These are phyloP conservation scores for Lophura nycthemera DNA, from an alignment of 2,113 vertebrate species.

Conservation along the genomic window DNA sequence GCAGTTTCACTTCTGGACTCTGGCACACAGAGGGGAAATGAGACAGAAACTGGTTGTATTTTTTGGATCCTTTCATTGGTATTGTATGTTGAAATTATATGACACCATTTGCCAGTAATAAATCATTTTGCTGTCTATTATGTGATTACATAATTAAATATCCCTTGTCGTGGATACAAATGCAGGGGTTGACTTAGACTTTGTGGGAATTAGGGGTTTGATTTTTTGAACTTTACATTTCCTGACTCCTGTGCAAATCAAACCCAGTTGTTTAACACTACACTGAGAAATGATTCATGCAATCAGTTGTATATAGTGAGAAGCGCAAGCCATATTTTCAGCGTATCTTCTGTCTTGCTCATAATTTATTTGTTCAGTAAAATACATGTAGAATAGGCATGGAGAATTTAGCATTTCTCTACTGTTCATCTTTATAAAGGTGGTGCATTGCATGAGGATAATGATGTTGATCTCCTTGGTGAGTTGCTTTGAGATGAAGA, in stretches of 20 bases:
- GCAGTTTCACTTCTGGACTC: conserved; percentile 32
- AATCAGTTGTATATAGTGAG: conserved; percentile 27
- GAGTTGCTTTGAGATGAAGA: neutral
- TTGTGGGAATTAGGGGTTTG: conserved; percentile 55
- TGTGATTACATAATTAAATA: conserved; percentile 63
- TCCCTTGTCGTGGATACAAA: conserved; percentile 22
- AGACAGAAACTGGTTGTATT: conserved; percentile 48
- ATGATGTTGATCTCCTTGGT: neutral
- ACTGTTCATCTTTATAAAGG: conserved; percentile 16
- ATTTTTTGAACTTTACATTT: conserved; percentile 69
- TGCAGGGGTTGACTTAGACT: conserved; percentile 46
- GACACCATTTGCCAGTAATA: conserved; percentile 57
- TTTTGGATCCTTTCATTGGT: conserved; percentile 59
- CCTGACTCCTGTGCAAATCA: conserved; percentile 71
- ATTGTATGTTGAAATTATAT: conserved; percentile 52
- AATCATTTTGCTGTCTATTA: conserved; percentile 46
- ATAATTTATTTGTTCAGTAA: conserved; percentile 47
- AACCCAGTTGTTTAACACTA: conserved; percentile 46
- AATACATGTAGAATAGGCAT: conserved; percentile 33
- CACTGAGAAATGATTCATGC: conserved; percentile 56
- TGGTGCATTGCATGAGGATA: neutral
- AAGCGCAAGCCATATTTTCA: conserved; percentile 33
- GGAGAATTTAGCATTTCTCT: neutral
- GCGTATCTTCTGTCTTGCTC: conserved; percentile 34
- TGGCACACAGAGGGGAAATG: conserved; percentile 6